Evolutionary conservation across 92 coral and sea anemone species (phyloP).

Genomic region (Zoanthus solanderi): DNA sequence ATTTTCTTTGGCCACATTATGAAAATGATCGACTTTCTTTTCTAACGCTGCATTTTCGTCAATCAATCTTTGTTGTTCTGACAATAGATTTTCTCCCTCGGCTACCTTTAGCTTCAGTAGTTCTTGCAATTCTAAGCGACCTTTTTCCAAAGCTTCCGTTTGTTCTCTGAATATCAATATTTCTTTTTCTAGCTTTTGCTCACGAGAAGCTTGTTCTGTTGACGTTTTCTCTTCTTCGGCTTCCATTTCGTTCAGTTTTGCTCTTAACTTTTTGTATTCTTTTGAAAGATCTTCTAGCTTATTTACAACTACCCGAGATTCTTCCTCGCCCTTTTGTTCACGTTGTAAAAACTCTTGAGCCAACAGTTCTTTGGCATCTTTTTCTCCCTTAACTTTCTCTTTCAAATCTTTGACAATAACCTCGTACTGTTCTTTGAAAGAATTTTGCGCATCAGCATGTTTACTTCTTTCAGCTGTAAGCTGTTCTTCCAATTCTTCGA

Average conservation of each 20-base stretch:
- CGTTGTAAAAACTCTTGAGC: background rate
- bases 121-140: conserved; percentile 30
- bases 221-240: conserved; percentile 5
- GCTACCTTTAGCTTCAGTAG: conserved; percentile 11
- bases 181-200: background rate
- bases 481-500: conserved; percentile 40
- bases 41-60: conserved; percentile 45
- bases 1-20: conserved; percentile 25
- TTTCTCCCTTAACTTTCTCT: conserved; percentile 17
- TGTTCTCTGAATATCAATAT: conserved; percentile 19
- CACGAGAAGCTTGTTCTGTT: conserved; percentile 1
- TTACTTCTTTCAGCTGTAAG: background rate
- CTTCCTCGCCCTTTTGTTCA: conserved; percentile 3
- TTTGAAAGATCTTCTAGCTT: conserved; percentile 8
- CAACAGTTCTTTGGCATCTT: conserved; percentile 21
- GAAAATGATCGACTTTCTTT: conserved; percentile 8
- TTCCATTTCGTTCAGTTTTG: conserved; percentile 10
- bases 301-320: background rate
- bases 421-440: conserved; percentile 21
- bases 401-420: background rate
- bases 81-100: background rate
- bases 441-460: conserved; percentile 13
- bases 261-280: conserved; percentile 5
- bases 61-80: conserved; percentile 49
- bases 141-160: conserved; percentile 36